These are phyloP conservation scores for Aplodontia rufa DNA, from an alignment of 2,113 vertebrate genomes.

Conservation along the genomic window DNA sequence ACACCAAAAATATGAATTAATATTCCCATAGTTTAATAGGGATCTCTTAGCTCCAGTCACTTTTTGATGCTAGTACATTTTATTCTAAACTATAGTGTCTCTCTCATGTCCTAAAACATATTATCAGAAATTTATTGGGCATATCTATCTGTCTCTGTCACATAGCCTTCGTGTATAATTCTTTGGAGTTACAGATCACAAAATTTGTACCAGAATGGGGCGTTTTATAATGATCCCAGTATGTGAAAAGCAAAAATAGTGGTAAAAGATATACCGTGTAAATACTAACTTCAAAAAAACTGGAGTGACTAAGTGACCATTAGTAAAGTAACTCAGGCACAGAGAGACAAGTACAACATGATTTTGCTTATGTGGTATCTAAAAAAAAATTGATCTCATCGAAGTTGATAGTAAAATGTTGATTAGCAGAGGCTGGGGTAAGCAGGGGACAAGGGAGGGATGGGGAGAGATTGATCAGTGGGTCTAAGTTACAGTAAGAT, in stretches of 20 bases:
- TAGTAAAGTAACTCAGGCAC: not conserved
- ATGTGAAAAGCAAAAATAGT: not conserved
- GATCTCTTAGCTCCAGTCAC: not conserved
- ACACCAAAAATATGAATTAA: not conserved
- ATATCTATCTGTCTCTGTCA: not conserved
- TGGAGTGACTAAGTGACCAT: not conserved
- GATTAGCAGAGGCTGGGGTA: not conserved
- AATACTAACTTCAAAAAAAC: not conserved
- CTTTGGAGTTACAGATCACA: not conserved
- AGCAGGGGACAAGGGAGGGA: not conserved
- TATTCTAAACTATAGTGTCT: not conserved
- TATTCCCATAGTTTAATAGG: not conserved
- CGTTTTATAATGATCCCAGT: not conserved
- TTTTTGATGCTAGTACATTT: not conserved
- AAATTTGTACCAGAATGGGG: not conserved
- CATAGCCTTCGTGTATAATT: not conserved
- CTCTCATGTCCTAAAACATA: not conserved
- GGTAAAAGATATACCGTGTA: not conserved
- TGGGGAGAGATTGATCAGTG: not conserved
- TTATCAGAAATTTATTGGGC: not conserved
- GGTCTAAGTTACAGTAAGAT: not conserved
- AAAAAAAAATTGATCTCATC: not conserved
- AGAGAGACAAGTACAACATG: not conserved
- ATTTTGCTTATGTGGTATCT: not conserved
- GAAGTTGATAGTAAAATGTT: not conserved